Evolutionary conservation across 2,797 vertebrate genomes (phyloP).

Genomic region (Acipenser transmontanus): DNA sequence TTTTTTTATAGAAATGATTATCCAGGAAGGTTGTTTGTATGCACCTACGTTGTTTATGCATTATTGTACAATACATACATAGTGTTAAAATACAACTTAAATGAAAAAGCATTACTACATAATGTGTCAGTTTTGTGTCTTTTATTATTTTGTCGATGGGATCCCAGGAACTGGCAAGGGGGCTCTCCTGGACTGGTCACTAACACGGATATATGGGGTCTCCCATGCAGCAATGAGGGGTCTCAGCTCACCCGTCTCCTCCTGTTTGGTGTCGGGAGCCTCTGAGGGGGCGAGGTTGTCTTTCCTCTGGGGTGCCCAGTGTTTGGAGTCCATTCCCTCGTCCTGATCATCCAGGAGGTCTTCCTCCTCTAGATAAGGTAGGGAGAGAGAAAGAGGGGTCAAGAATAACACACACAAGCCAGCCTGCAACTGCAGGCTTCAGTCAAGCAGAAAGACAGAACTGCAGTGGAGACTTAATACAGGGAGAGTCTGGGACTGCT

Average conservation of each 20-base stretch:
- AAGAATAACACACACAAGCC: background rate
- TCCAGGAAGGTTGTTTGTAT: no score
- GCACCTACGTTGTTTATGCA: no score
- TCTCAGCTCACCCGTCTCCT: conserved; percentile 28
- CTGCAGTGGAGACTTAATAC: conserved; percentile 10
- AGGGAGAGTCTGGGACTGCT: background rate
- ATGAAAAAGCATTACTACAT: no score
- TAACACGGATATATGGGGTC: no score
- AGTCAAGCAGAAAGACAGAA: background rate
- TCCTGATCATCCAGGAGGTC: conserved; percentile 61
- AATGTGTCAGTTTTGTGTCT: no score
- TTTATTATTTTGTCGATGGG: no score
- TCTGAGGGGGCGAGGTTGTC: conserved; percentile 17
- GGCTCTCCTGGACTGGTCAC: no score
- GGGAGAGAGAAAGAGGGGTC: conserved; percentile 13
- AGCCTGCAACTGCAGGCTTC: background rate
- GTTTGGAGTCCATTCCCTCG: conserved; percentile 37
- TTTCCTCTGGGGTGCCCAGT: conserved; percentile 31
- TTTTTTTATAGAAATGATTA: no score
- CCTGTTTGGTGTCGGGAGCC: conserved; percentile 34
- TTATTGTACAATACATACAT: no score
- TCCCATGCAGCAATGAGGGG: background rate
- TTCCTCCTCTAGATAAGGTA: conserved; percentile 44
- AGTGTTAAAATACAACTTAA: no score
- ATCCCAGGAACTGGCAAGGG: no score